phyloP scores from a whole-genome alignment of 2,888 invertebrate species.

The Phrixothrix hirtus region DNA sequence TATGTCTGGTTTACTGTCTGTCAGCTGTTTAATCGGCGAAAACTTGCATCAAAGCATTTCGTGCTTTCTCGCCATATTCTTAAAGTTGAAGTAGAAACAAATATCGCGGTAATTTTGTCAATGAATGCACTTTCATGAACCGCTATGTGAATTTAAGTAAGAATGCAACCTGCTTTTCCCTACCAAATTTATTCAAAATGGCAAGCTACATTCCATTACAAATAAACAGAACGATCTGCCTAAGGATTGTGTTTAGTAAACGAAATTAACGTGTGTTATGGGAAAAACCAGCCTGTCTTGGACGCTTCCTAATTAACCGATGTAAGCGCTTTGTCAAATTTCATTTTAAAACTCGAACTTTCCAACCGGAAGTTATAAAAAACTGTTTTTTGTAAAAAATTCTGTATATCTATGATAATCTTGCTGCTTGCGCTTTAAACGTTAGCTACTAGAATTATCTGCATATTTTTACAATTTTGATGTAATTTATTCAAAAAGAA shows the following conservation, averaged over 20 bases:
- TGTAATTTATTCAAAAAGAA: slow-evolving; percentile 23
- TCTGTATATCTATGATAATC: too few relatives aligned
- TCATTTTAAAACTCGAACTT: too few relatives aligned
- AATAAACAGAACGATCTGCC: slow-evolving; percentile 11
- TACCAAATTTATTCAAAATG: slow-evolving; percentile 26
- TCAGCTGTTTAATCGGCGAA: slow-evolving; percentile 1
- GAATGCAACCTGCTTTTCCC: slow-evolving; percentile 29
- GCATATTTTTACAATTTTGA: slow-evolving; percentile 2
- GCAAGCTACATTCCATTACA: slow-evolving; percentile 10
- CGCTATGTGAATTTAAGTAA: slow-evolving; percentile 19
- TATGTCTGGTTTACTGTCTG: slow-evolving; percentile 10
- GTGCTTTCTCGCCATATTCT: not conserved
- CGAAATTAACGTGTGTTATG: slow-evolving; percentile 10
- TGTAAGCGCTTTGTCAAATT: too few relatives aligned
- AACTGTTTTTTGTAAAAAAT: too few relatives aligned
- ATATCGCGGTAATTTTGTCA: slow-evolving; percentile 18
- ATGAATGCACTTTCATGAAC: slow-evolving; percentile 22
- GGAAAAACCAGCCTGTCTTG: too few relatives aligned
- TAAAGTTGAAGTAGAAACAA: slow-evolving; percentile 4
- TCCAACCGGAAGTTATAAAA: too few relatives aligned
- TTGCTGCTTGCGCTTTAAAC: too few relatives aligned
- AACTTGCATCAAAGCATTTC: not conserved
- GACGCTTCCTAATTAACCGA: too few relatives aligned
- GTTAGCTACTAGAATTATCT: too few relatives aligned
- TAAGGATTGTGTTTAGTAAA: slow-evolving; percentile 13